A percentile compares a stretch with the other conserved stretches of the same genome.
These are phyloP conservation scores for Thalpophila matura DNA, from an alignment of 2,888 invertebrate genomes.

Conservation along the genomic window DNA sequence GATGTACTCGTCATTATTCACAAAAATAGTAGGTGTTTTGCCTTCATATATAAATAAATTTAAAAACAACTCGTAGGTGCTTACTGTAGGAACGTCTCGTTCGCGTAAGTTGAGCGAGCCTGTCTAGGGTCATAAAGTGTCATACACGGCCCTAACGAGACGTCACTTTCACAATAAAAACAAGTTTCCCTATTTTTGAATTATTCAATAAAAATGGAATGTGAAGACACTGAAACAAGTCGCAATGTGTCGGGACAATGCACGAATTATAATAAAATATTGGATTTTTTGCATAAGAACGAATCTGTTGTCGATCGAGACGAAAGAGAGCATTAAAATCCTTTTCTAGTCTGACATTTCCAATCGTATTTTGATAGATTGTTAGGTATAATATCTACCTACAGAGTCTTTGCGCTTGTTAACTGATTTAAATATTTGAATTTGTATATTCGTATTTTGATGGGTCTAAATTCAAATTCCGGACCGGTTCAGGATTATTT, in stretches of 20 bases:
- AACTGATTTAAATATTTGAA: slow-evolving; percentile 20
- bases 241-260: slow-evolving; percentile 80
- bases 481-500: not conserved
- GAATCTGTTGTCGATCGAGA: slow-evolving; percentile 60
- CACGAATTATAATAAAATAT: slow-evolving; percentile 84
- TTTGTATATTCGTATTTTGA: slow-evolving; percentile 12
- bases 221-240: slow-evolving; percentile 79
- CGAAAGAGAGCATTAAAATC: slow-evolving; percentile 58
- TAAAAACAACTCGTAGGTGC: not conserved
- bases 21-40: too few species aligned
- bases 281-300: slow-evolving; percentile 69
- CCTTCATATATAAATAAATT: slow-evolving; percentile 2
- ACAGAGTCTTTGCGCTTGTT: not conserved
- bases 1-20: too few species aligned
- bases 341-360: slow-evolving; percentile 50
- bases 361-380: slow-evolving; percentile 43
- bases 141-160: slow-evolving; percentile 75
- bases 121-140: slow-evolving; percentile 65
- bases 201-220: slow-evolving; percentile 88
- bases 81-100: not conserved
- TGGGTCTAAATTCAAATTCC: slow-evolving; percentile 3
- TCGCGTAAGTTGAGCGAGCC: slow-evolving; percentile 19
- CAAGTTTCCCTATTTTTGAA: slow-evolving; percentile 76
- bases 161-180: slow-evolving; percentile 78
- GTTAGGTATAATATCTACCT: not conserved